Evolutionary conservation across 2,888 invertebrate species (phyloP).

Genomic region (Lasioglossum morio): DNA sequence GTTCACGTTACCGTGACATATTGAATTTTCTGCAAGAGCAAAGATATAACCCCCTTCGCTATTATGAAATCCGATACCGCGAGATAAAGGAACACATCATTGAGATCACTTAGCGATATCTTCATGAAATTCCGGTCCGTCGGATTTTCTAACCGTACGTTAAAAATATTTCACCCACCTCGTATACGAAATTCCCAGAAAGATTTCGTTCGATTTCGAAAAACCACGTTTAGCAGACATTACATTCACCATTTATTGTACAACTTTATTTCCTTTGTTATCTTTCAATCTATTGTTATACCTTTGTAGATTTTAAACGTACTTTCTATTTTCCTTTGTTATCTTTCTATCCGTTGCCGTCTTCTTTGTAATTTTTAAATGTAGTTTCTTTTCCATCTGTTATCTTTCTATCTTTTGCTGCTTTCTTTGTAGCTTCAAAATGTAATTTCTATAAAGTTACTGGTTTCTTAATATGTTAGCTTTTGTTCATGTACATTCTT

Average conservation of each 20-base stretch:
- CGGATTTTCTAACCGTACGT: background rate
- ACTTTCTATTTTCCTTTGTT: background rate
- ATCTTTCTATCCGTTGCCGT: too few species aligned
- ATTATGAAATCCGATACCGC: background rate
- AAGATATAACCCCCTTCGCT: slow-evolving; percentile 13
- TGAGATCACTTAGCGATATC: background rate
- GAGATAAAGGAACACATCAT: background rate
- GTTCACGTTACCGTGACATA: slow-evolving; percentile 36
- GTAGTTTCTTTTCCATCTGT: too few species aligned
- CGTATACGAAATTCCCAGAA: too few species aligned
- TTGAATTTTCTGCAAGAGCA: slow-evolving; percentile 27
- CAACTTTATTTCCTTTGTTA: background rate
- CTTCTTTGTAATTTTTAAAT: too few species aligned
- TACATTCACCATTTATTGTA: background rate
- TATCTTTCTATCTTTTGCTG: too few species aligned
- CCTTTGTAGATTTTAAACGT: background rate
- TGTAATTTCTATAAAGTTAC: too few species aligned
- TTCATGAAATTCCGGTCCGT: background rate
- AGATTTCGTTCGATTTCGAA: background rate
- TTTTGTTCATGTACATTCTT: too few species aligned
- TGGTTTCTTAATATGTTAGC: too few species aligned
- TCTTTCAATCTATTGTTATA: slow-evolving; percentile 1
- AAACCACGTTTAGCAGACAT: background rate
- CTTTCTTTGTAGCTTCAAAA: too few species aligned
- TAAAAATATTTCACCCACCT: background rate